phyloP scores from a whole-genome alignment of 2,113 vertebrate genomes.

The Galbula dea region DNA sequence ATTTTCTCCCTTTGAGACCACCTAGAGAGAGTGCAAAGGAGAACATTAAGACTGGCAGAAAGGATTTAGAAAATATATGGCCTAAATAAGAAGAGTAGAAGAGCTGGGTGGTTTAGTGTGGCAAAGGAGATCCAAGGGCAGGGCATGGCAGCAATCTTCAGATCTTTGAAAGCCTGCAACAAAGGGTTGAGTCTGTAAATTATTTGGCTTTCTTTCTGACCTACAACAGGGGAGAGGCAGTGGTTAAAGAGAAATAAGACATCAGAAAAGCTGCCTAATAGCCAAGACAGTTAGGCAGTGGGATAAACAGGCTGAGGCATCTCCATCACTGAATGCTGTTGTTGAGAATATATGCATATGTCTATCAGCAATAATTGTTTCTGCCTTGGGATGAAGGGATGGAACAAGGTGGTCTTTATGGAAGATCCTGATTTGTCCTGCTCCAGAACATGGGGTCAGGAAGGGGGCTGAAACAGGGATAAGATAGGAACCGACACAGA shows the following conservation, averaged over 20 bases:
- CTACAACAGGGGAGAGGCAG: background rate
- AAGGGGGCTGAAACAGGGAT: background rate
- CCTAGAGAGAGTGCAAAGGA: background rate
- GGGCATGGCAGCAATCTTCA: background rate
- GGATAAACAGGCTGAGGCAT: background rate
- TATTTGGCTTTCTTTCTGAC: background rate
- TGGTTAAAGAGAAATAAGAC: background rate
- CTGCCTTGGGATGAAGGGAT: background rate
- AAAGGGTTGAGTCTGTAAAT: background rate
- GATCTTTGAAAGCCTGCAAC: background rate
- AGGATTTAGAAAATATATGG: background rate
- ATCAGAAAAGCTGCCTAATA: background rate
- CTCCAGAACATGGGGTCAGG: background rate
- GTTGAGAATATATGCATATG: fast-evolving
- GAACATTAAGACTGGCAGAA: background rate
- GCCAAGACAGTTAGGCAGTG: background rate
- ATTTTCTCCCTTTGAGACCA: background rate
- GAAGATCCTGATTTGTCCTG: background rate
- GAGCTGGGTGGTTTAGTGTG: background rate
- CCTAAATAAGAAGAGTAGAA: background rate
- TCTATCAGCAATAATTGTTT: background rate
- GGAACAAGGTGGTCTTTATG: background rate
- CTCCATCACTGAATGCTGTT: fast-evolving
- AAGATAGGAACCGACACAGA: background rate
- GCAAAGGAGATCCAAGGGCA: background rate